phyloP scores from a whole-genome alignment of 2,888 invertebrate species.

The Drosophila antonietae region DNA sequence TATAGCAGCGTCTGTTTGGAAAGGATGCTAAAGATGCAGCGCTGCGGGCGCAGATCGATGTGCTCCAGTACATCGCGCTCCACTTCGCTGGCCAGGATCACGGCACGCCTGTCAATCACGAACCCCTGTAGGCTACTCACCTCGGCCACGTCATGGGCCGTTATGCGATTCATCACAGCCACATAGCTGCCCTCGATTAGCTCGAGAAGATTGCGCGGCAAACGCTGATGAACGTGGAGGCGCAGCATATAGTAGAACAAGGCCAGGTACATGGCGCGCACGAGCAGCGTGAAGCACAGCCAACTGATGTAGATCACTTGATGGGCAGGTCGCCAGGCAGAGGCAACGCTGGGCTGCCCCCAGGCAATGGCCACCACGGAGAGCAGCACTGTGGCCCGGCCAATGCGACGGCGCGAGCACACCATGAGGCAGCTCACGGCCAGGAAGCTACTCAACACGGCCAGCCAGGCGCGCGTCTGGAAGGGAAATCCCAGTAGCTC shows the following conservation, averaged over 20 bases:
- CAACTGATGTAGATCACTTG: constrained; percentile 55
- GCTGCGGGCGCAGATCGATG: constrained; percentile 33
- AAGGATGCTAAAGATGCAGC: constrained; percentile 33
- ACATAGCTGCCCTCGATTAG: constrained; percentile 48
- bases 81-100: constrained; percentile 28
- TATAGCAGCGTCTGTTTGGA: constrained; percentile 50
- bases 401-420: constrained; percentile 16
- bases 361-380: constrained; percentile 46
- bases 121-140: constrained; percentile 25
- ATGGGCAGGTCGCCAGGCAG: constrained; percentile 22
- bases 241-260: constrained; percentile 63
- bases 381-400: constrained; percentile 26
- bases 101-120: constrained; percentile 9
- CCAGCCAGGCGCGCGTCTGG: constrained; percentile 50
- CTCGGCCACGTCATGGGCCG: constrained; percentile 37
- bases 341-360: constrained; percentile 40
- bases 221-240: constrained; percentile 50
- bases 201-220: constrained; percentile 52
- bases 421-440: constrained; percentile 28
- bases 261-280: constrained; percentile 62
- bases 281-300: constrained; percentile 56
- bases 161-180: constrained; percentile 46
- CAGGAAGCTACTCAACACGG: constrained; percentile 47
- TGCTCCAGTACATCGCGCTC: constrained; percentile 40
- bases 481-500: constrained; percentile 67